A percentile compares a stretch with the other conserved stretches of the same genome.
phyloP scores from a whole-genome alignment of 2,113 vertebrate species.

The Oreochromis niloticus region DNA sequence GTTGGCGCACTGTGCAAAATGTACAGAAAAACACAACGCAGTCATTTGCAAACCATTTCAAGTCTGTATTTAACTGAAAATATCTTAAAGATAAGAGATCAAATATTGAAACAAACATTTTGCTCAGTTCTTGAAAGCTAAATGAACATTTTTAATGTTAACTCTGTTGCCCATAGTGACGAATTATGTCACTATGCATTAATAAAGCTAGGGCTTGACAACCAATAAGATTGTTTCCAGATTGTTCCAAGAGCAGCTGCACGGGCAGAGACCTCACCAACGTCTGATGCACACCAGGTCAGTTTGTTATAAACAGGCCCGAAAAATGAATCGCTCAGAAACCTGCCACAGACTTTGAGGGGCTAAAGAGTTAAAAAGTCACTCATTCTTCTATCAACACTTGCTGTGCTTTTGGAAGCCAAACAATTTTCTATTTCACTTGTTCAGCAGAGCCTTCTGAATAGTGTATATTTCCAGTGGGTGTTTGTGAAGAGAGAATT shows the following conservation, averaged over 20 bases:
- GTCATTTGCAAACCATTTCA: neutral
- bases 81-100: neutral
- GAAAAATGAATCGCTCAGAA: neutral
- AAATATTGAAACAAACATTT: accelerated
- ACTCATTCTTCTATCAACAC: neutral
- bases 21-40: neutral
- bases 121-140: accelerated
- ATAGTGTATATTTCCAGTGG: neutral
- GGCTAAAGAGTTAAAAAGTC: neutral
- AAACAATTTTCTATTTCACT: neutral
- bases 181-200: neutral
- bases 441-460: accelerated
- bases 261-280: neutral
- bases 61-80: neutral
- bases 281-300: neutral
- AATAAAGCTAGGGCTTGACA: neutral
- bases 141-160: neutral
- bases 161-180: accelerated
- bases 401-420: neutral
- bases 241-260: neutral
- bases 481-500: neutral
- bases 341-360: neutral
- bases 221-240: neutral
- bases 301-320: neutral
- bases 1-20: neutral